Evolutionary conservation across 1,140 invertebrate species (phyloP), one percentile per base, ranked within the genome.

Genomic region (Apis dorsata): DNA sequence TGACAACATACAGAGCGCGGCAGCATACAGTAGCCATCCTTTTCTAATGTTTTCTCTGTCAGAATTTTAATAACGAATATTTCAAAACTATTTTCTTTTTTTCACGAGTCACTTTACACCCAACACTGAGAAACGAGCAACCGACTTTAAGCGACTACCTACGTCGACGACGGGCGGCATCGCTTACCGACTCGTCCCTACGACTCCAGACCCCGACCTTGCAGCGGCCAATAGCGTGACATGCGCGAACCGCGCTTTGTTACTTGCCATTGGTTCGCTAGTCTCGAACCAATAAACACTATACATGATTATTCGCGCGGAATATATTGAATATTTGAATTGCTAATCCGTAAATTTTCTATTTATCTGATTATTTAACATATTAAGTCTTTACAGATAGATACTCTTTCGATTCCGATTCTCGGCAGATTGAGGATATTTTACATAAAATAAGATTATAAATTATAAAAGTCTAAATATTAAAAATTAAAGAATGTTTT

Each of bases 1-100:
- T 89, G n/a, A 91, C 81, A 68, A 92, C 82, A 69, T 89, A 85
- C 15, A 92, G 84, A 63, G 91, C 86, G 19, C 92, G 90, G 80
- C 88, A 91, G 79, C 88, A 90, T 49, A 91, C 91, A 62, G 91
- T 89, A 81, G 92, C 91, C 92, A 93, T 93, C 72, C 81, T 88
- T 53, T 77, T 63, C 59, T 24, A 3, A 53, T 21, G 24, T 83
- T 19, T 75, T 2, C 19, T 75, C n/a, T 57, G 65, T 71, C 15
- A 65, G 17, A 60, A 76, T 77, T 66, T 15, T 51, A 60, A 51
- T 63, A 74, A 81, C 19, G 19, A 62, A 17, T 59, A 79, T 53
- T 59, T 17, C 17, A 10, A 63, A 55, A 24, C 12, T 24, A 63
- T 68, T 44, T 44, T 44, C 2, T 34, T 21, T 62, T 73, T 76